These are phyloP conservation scores for Druon quercuslanigerum DNA, from an alignment of 1,140 invertebrate genomes.

Conservation along the genomic window DNA sequence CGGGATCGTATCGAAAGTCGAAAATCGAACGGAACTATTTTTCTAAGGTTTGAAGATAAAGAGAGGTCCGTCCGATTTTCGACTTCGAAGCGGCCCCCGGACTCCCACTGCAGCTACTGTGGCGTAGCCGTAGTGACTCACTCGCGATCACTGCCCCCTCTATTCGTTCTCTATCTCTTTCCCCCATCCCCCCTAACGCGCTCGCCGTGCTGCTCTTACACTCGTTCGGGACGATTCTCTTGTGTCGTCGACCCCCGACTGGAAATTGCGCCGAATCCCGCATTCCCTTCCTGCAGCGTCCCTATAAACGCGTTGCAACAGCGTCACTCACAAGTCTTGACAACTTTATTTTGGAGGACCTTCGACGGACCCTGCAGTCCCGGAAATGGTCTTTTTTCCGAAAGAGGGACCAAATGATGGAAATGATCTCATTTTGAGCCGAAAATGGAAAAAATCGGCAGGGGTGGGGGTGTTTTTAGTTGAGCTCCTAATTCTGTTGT, in stretches of 20 bases:
- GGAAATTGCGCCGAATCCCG: conserved; percentile 48
- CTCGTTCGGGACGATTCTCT: conserved; percentile 47
- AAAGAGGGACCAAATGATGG: conserved; percentile 30
- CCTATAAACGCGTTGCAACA: conserved; percentile 29
- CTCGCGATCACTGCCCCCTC: conserved; percentile 53
- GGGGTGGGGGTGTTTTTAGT: no score
- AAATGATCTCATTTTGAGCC: no score
- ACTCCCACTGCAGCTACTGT: conserved; percentile 50
- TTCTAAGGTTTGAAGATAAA: no score
- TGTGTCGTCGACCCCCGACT: conserved; percentile 66
- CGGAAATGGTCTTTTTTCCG: not conserved
- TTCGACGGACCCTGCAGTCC: not conserved
- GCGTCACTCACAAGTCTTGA: conserved; percentile 18
- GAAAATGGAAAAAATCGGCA: no score
- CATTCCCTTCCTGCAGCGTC: conserved; percentile 38
- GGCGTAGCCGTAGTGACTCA: conserved; percentile 66
- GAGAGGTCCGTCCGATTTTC: no score
- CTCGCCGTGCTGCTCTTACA: conserved; percentile 32
- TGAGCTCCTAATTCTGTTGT: no score
- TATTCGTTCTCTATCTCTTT: conserved; percentile 36
- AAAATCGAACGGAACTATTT: no score
- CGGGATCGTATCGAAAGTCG: no score
- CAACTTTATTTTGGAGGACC: conserved; percentile 10
- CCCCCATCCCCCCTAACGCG: not conserved
- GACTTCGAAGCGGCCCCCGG: no score